Evolutionary conservation across 2,888 invertebrate species (phyloP).

Genomic region (Pseudococcus viburni): DNA sequence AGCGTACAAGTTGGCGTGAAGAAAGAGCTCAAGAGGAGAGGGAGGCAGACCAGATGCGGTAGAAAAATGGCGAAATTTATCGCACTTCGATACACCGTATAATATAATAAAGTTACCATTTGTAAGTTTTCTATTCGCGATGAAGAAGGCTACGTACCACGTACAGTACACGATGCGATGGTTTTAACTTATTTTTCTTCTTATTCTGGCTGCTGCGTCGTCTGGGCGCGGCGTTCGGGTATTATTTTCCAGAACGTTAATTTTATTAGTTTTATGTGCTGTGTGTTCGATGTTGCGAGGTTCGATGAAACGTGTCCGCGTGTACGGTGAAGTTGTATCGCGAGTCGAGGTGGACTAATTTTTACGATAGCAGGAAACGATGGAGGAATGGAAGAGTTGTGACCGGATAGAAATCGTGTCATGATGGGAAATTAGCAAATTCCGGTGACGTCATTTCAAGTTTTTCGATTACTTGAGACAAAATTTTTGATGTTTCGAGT

Average conservation of each 20-base stretch:
- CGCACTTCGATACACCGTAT: neutral
- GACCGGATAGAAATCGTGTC: too few species aligned
- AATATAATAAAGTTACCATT: constrained; percentile 3
- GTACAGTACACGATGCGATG: neutral
- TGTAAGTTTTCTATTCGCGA: neutral
- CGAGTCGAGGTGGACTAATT: too few species aligned
- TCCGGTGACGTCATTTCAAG: too few species aligned
- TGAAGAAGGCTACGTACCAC: neutral
- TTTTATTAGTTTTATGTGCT: constrained; percentile 7
- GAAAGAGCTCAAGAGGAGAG: neutral
- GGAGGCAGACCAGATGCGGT: neutral
- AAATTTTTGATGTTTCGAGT: too few species aligned
- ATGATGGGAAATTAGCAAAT: too few species aligned
- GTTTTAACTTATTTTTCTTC: constrained; percentile 11
- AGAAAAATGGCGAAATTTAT: constrained; percentile 11
- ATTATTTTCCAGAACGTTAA: constrained; percentile 25
- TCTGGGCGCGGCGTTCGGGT: neutral
- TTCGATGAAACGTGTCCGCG: neutral
- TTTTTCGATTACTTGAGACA: too few species aligned
- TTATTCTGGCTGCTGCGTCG: neutral
- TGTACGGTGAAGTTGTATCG: neutral
- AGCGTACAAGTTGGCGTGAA: neutral
- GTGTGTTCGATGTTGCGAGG: neutral
- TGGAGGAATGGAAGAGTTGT: too few species aligned
- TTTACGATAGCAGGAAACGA: too few species aligned